Percentiles rank a stretch among this genome's conserved stretches.
phyloP scores from a whole-genome alignment of 2,888 invertebrate genomes.

The Uropetala carovei region DNA sequence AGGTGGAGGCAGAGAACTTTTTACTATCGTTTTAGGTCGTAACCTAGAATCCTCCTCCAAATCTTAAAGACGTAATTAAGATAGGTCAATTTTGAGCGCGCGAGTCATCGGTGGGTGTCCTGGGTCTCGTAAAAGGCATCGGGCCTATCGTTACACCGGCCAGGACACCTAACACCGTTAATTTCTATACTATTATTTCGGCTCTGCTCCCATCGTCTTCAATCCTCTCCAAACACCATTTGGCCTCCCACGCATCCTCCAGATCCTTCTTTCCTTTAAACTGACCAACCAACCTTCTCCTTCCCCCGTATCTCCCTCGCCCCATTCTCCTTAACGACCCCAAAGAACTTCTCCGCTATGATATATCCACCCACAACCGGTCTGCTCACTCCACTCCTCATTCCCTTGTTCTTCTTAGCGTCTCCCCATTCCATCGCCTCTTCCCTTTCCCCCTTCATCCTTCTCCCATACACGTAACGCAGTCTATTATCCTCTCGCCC shows the following conservation, averaged over 20 bases:
- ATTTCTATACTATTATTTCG: no score
- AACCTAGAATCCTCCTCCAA: no score
- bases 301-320: neutral
- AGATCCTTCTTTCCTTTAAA: neutral
- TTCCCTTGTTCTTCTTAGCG: neutral
- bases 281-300: neutral
- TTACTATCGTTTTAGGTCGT: no score
- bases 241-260: neutral
- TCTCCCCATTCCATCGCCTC: neutral
- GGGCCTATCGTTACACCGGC: no score
- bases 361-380: conserved; percentile 27
- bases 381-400: neutral
- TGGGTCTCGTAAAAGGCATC: no score
- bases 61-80: no score
- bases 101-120: no score
- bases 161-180: no score
- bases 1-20: no score
- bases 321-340: neutral
- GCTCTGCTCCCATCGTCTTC: neutral
- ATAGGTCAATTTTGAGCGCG: no score
- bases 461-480: neutral
- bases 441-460: neutral
- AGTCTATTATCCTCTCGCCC: neutral
- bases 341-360: neutral
- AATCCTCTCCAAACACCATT: neutral